Evolutionary conservation across 2,113 vertebrate genomes (phyloP).

Genomic region (Onychorhynchus coronatus): DNA sequence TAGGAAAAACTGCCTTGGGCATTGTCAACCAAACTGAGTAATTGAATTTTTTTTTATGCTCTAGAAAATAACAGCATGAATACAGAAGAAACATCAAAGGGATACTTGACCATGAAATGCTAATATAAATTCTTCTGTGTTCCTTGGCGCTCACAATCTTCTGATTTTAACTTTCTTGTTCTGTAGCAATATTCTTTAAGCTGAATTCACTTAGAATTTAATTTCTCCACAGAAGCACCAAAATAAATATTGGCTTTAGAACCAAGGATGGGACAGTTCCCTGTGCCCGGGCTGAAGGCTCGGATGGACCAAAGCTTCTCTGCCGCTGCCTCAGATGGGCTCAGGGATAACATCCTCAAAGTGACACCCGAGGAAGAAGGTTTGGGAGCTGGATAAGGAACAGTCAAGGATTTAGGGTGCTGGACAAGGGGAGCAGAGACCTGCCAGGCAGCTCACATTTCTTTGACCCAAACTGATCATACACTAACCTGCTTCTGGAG

Average conservation of each 20-base stretch:
- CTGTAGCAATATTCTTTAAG: background rate
- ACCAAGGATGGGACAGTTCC: background rate
- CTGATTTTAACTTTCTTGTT: background rate
- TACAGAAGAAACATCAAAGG: conserved; percentile 53
- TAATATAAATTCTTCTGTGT: conserved; percentile 30
- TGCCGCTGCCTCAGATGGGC: fast-evolving
- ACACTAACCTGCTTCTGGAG: too few species aligned
- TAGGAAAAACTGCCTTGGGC: conserved; percentile 34
- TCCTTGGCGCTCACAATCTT: background rate
- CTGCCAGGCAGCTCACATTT: too few species aligned
- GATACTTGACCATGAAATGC: conserved; percentile 46
- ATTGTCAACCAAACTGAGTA: conserved; percentile 13
- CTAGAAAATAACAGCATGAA: conserved; percentile 44
- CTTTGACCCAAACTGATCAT: background rate
- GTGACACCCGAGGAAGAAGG: too few species aligned
- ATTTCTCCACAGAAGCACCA: background rate
- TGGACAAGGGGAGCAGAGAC: background rate
- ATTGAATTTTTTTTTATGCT: conserved; percentile 26
- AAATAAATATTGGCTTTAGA: background rate
- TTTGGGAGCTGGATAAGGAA: background rate
- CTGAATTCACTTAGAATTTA: background rate
- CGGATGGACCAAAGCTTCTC: background rate
- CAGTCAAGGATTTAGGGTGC: too few species aligned
- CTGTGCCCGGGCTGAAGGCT: background rate
- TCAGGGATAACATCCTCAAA: fast-evolving